These are phyloP conservation scores for Morelia viridis DNA, from an alignment of 2,797 vertebrate species.

Conservation along the genomic window DNA sequence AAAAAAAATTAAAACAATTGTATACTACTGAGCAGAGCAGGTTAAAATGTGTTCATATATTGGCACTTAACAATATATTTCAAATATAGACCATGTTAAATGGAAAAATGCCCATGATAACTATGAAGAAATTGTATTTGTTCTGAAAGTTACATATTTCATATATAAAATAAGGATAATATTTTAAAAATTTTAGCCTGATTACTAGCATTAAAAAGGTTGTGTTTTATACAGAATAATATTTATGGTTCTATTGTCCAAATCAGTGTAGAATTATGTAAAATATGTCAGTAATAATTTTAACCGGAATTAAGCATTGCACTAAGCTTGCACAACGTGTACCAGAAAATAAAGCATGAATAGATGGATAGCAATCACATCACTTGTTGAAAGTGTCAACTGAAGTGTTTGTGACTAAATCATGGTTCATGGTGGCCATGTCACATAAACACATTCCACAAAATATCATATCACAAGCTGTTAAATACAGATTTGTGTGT, in stretches of 20 bases:
- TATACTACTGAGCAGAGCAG: not conserved
- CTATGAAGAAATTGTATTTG: not conserved
- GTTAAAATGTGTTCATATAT: not conserved
- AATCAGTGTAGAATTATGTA: not conserved
- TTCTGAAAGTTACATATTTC: not conserved
- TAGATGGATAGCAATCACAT: not conserved
- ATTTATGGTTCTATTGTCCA: not conserved
- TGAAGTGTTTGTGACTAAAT: not conserved
- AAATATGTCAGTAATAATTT: not conserved
- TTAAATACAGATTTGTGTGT: not conserved
- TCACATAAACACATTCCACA: not conserved
- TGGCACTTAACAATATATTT: not conserved
- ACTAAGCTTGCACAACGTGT: not conserved
- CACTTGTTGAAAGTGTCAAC: not conserved
- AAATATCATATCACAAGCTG: not conserved
- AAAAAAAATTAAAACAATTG: slow-evolving; percentile 43
- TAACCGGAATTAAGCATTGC: not conserved
- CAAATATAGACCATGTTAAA: not conserved
- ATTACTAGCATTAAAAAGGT: not conserved
- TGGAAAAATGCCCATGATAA: not conserved
- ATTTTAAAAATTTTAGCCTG: not conserved
- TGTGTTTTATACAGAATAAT: not conserved
- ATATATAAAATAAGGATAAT: not conserved
- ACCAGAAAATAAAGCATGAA: not conserved
- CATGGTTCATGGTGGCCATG: not conserved